A percentile compares a stretch with the other conserved stretches of the same genome.
phyloP scores from a whole-genome alignment of 2,113 vertebrate genomes.

The Corydoras sp. region DNA sequence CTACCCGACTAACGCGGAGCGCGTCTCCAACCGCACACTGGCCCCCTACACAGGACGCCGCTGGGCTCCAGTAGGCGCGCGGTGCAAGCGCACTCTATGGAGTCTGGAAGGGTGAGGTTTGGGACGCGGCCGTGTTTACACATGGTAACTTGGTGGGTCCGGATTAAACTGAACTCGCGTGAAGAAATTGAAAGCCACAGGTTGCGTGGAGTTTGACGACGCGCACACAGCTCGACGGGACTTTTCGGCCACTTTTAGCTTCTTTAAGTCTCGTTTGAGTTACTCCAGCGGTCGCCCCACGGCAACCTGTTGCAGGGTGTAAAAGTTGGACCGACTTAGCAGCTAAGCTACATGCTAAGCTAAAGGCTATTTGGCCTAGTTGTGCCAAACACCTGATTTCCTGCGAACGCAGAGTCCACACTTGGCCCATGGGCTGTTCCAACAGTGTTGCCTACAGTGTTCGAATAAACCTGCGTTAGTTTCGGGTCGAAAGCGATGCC shows the following conservation, averaged over 20 bases:
- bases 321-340: conserved; percentile 54
- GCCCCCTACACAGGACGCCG: neutral
- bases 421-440: neutral
- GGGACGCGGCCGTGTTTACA: neutral
- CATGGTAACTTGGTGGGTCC: conserved; percentile 3
- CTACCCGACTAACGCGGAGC: conserved; percentile 2
- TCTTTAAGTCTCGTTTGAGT: conserved; percentile 45
- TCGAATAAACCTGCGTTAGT: neutral
- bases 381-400: conserved; percentile 35
- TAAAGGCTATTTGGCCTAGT: conserved; percentile 40
- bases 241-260: conserved; percentile 21
- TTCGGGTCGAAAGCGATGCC: no score
- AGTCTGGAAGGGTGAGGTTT: neutral
- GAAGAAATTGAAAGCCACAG: neutral
- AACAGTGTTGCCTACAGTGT: neutral
- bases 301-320: conserved; percentile 71
- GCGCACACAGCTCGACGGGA: neutral
- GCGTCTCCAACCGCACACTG: neutral
- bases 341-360: conserved; percentile 16
- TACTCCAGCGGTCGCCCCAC: conserved; percentile 52
- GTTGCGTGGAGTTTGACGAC: neutral
- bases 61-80: neutral
- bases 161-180: conserved; percentile 2
- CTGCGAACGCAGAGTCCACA: conserved; percentile 2
- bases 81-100: neutral